Evolutionary conservation across 2,113 vertebrate species (phyloP).

Genomic region (Caretta caretta): DNA sequence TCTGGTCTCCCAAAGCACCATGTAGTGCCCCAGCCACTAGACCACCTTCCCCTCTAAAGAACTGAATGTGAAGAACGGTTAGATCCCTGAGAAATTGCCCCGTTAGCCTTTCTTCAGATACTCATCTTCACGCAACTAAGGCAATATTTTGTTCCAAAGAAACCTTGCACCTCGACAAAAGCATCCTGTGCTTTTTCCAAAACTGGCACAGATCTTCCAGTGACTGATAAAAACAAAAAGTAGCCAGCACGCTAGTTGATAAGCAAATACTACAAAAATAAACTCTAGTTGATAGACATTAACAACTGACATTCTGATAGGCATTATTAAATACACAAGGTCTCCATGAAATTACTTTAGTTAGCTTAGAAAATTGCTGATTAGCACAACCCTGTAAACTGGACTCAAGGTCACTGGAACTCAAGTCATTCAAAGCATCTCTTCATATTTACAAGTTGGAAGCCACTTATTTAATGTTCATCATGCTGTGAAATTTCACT

Average conservation of each 20-base stretch:
- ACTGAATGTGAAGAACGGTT: neutral
- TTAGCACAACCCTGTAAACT: neutral
- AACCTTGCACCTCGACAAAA: neutral
- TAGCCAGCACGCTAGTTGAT: neutral
- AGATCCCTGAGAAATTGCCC: fast-evolving
- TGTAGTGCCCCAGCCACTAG: neutral
- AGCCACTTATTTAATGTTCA: neutral
- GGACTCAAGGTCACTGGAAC: neutral
- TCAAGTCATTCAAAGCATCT: neutral
- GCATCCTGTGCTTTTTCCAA: fast-evolving
- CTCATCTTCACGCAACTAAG: neutral
- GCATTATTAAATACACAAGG: neutral
- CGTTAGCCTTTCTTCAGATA: neutral
- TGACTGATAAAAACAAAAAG: neutral
- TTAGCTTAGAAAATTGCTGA: neutral
- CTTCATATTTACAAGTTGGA: neutral
- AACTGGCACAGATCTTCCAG: neutral
- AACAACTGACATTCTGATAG: neutral
- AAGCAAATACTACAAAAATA: neutral
- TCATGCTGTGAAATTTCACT: neutral
- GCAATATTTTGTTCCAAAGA: neutral
- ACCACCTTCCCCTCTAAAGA: neutral
- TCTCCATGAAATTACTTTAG: neutral
- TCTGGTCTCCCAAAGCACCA: neutral
- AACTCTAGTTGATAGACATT: neutral